Evolutionary conservation across 92 coral and sea anemone species (phyloP), one percentile per base, ranked within the genome.

Genomic region (Micromussa lordhowensis): DNA sequence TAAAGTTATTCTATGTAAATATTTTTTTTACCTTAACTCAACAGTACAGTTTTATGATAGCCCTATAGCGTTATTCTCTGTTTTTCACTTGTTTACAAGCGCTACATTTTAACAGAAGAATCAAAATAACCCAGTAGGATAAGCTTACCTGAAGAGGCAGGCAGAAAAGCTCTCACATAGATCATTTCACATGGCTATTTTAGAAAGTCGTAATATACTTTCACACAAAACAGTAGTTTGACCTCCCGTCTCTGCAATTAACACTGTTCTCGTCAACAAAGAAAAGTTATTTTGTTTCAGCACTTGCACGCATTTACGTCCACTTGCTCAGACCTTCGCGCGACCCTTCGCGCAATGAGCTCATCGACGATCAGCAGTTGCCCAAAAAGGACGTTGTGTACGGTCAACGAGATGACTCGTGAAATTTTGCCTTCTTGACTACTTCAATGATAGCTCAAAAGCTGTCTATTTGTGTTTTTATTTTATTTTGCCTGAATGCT

Each of bases 151-250:
- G 44, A 28, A 74, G 44, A 28, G 9, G 59, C 21, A 34, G 49
- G 69, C 6, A 19, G 49, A n/a, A 57, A 54, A 4, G 30, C n/a
- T 14, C 32, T 54, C 30, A n/a, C 1, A 17, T 26, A 36, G 58
- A 55, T 74, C 88, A 61, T 75, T 36, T 74, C 88, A 84, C 81
- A 75, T 84, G 29, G 79, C 58, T 75, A 14, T 21, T 16, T 35
- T 9, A 58, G 11, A 26, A 54, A 55, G 57, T 30, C n/a, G 54
- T 2, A 26, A 57, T 18, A 21, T 6, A 8, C 30, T 29, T 24
- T 13, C 3, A 38, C 48, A 1, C 38, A 21, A 8, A 1, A 81
- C 26, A 0, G 29, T 29, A 31, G 18, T 26, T 49, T 13, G 19
- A 55, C 53, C n/a, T 54, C 38, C 12, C 11, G 19, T 53, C 26